Conservation (phyloP, 1,140 invertebrate species). For the Calephelis nemesis region DNA sequence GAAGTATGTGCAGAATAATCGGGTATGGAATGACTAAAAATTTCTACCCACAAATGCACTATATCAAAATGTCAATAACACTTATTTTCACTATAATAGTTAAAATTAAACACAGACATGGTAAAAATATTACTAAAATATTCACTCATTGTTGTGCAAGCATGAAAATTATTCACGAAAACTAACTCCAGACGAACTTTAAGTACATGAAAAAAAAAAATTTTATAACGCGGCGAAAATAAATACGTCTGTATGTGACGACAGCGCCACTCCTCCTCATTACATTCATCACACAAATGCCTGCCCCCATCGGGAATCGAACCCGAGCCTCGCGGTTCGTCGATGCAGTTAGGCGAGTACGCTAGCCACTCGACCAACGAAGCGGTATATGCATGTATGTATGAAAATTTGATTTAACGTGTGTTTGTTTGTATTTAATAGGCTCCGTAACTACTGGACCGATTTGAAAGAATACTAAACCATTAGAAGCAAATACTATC, state of each 20-base stretch:
- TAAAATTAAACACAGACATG: not conserved
- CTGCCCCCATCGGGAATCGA: too few species aligned
- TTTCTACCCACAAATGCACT: not conserved
- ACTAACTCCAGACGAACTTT: not conserved
- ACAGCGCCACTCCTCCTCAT: conserved; percentile 7
- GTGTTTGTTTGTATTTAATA: too few species aligned
- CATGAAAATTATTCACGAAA: not conserved
- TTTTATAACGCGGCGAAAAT: not conserved
- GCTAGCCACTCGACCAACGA: too few species aligned
- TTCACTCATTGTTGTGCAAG: not conserved
- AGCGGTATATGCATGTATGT: too few species aligned
- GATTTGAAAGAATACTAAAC: too few species aligned
- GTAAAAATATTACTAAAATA: not conserved
- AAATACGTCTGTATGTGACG: not conserved
- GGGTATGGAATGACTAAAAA: not conserved
- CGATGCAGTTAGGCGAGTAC: too few species aligned
- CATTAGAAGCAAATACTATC: too few species aligned
- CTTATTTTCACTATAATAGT: not conserved
- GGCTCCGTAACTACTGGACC: too few species aligned
- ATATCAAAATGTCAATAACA: not conserved
- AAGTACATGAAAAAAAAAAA: not conserved
- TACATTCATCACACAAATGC: too few species aligned
- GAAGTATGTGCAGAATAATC: not conserved
- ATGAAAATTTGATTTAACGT: too few species aligned
- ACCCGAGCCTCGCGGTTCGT: too few species aligned